phyloP scores from a whole-genome alignment of 2,113 vertebrate species.

The Enhydra lutris region DNA sequence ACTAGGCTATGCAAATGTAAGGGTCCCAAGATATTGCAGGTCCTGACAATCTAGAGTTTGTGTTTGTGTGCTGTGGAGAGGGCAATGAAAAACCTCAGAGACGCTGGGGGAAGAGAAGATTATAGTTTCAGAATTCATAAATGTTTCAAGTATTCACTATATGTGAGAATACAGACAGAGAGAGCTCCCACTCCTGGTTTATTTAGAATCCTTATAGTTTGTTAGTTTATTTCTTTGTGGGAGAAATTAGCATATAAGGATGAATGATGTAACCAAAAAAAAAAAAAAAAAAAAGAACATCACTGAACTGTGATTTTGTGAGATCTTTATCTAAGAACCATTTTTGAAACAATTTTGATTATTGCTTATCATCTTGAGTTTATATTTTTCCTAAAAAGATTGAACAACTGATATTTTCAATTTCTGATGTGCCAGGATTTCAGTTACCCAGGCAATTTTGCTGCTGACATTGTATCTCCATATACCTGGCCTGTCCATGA shows the following conservation, averaged over 20 bases:
- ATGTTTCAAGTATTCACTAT: not conserved
- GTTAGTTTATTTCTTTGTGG: not conserved
- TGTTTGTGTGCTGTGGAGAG: not conserved
- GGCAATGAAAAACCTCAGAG: not conserved
- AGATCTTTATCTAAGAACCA: not conserved
- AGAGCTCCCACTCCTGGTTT: not conserved
- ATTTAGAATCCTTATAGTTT: not conserved
- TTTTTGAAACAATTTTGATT: not conserved
- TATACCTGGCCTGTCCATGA: not conserved
- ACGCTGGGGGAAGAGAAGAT: not conserved
- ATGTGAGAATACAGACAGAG: not conserved
- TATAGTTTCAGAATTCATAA: not conserved
- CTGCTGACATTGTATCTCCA: not conserved
- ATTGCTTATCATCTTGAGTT: not conserved
- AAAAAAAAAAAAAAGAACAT: not conserved
- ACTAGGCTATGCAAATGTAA: not conserved
- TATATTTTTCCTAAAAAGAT: not conserved
- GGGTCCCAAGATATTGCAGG: fast-evolving
- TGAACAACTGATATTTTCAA: not conserved
- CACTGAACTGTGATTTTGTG: not conserved
- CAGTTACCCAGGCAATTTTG: not conserved
- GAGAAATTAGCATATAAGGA: not conserved
- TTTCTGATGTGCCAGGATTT: not conserved
- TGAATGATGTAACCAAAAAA: not conserved
- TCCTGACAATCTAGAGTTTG: not conserved